phyloP scores from a whole-genome alignment of 1,140 invertebrate species.

The Procambarus virginalis region DNA sequence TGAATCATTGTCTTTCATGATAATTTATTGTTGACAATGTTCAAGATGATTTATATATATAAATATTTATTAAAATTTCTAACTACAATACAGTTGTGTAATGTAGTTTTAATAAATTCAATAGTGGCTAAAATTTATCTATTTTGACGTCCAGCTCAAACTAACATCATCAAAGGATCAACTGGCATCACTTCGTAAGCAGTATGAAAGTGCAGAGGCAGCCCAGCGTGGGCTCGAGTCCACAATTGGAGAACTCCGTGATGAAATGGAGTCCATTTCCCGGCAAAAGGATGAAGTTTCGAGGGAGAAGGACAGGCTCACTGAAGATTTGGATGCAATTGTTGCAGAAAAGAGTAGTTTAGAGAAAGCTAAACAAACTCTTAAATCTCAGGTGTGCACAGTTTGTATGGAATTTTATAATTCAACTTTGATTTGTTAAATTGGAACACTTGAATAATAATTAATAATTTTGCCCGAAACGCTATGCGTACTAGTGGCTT shows the following conservation, averaged over 20 bases:
- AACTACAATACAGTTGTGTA: no score
- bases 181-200: conserved; percentile 58
- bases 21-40: no score
- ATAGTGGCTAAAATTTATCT: neutral
- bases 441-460: no score
- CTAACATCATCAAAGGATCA: conserved; percentile 68
- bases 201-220: conserved; percentile 67
- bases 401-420: neutral
- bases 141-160: conserved; percentile 47
- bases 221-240: conserved; percentile 57
- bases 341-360: conserved; percentile 60
- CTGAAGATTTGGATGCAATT: conserved; percentile 66
- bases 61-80: no score
- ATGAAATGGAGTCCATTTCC: conserved; percentile 62
- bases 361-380: conserved; percentile 55
- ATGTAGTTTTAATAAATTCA: no score
- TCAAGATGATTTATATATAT: no score
- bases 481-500: no score
- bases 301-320: conserved; percentile 68
- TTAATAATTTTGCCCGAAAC: no score
- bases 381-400: conserved; percentile 62
- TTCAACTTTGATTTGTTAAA: no score
- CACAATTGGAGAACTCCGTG: conserved; percentile 67
- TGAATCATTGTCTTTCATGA: no score
- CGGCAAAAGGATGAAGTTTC: conserved; percentile 59